Evolutionary conservation across 2,113 vertebrate species (phyloP), one percentile per base, ranked within the genome.

Genomic region (Nymphicus hollandicus): DNA sequence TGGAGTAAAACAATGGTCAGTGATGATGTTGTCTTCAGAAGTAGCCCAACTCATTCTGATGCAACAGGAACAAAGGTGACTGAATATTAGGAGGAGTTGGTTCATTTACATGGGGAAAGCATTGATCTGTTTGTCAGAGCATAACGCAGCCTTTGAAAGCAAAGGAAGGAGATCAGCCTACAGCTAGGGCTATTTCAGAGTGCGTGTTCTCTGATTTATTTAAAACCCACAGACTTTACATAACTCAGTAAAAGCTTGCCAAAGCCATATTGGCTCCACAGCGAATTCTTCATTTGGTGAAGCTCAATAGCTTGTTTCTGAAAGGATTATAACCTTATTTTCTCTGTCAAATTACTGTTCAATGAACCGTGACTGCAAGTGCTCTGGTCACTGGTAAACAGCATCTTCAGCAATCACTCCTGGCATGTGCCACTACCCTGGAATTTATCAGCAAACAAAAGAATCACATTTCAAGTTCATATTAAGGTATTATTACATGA

Each of bases 251-350:
- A 66, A 86, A 90, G 88, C 72, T 33, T 96, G 61, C 68, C 88
- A 93, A 80, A 91, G 55, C 63, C 37, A 56, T n/a, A 85, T 4
- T 58, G 55, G 58, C 79, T 60, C 90, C 64, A 80, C 71, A 91
- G 33, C 3, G 35, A 80, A 60, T 74, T 83, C 74, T 73, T 86
- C 80, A 93, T 82, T 66, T 81, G 41, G 61, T 80, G 65, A 86
- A 81, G 56, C 79, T 87, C 89, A 84, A 68, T 49, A 77, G 50
- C 49, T 94, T 74, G 60, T 61, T 90, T 97, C 71, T 91, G 68
- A 92, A 93, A 89, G 89, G 60, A 95, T 90, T 86, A 89, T 72
- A 96, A 96, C 60, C 52, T 93, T 88, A 94, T 92, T 96, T 96
- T 92, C 70, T 81, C 86, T 94, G 96, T 91, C 81, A 96, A 96